Conservation (phyloP, 2,888 invertebrate genomes). For the Eristalinus sepulchralis region DNA sequence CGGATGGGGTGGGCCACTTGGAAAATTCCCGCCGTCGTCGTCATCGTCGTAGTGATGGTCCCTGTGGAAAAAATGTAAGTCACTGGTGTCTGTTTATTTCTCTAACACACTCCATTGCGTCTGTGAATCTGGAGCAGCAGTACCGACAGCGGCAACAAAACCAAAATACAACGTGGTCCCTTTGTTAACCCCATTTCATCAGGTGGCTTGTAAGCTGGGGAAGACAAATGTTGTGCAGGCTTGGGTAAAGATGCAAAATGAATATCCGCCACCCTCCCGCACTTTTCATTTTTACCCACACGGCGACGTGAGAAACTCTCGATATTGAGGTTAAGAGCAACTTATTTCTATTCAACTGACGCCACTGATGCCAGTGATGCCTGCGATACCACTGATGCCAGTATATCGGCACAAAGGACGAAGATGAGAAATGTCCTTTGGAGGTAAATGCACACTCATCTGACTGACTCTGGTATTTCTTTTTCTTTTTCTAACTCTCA, state of each 20-base stretch:
- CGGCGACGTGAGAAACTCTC: constrained; percentile 65
- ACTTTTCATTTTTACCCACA: constrained; percentile 21
- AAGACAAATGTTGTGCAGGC: constrained; percentile 26
- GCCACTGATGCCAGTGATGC: constrained; percentile 25
- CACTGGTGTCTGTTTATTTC: constrained; percentile 31
- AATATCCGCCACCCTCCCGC: constrained; percentile 2
- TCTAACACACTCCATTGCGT: background rate
- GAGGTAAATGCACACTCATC: background rate
- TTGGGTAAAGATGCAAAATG: constrained; percentile 36
- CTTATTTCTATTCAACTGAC: constrained; percentile 64
- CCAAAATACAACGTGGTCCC: background rate
- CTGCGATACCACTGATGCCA: constrained; percentile 11
- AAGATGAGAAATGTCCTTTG: constrained; percentile 47
- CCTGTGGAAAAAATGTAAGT: background rate
- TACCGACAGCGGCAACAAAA: background rate
- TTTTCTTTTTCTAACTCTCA: constrained; percentile 38
- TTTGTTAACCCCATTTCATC: constrained; percentile 28
- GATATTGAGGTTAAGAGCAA: constrained; percentile 69
- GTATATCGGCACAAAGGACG: constrained; percentile 45
- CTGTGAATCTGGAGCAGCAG: constrained; percentile 28
- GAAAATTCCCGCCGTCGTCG: background rate
- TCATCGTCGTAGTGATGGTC: background rate
- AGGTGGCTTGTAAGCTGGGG: constrained; percentile 17
- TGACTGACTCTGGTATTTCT: background rate
- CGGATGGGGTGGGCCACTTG: background rate